Evolutionary conservation across 2,888 invertebrate genomes (phyloP).

Genomic region (Agrochola macilenta): DNA sequence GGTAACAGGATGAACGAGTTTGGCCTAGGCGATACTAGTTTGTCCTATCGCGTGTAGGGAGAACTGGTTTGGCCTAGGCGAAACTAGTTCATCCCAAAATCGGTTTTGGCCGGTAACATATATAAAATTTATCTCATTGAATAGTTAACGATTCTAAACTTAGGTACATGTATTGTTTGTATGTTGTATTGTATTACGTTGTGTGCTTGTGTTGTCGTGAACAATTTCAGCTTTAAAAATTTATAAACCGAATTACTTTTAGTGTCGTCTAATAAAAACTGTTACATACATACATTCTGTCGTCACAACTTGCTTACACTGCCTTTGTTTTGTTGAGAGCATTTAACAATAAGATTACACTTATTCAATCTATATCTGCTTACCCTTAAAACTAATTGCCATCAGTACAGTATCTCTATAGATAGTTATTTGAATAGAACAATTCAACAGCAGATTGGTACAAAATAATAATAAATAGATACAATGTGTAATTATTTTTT

Average conservation of each 20-base stretch:
- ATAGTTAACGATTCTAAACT: conserved; percentile 52
- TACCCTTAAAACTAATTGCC: conserved; percentile 40
- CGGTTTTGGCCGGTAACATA: no score
- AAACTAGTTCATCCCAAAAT: no score
- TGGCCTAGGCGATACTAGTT: no score
- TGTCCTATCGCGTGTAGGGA: no score
- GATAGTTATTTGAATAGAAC: conserved; percentile 53
- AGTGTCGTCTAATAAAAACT: conserved; percentile 34
- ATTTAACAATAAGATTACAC: conserved; percentile 56
- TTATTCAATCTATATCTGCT: conserved; percentile 45
- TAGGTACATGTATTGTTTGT: conserved; percentile 58
- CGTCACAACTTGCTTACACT: conserved; percentile 63
- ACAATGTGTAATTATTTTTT: conserved; percentile 54
- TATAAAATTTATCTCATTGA: conserved; percentile 56
- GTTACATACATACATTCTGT: conserved; percentile 53
- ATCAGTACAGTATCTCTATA: conserved; percentile 60
- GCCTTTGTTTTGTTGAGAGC: conserved; percentile 55
- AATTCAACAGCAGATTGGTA: conserved; percentile 68
- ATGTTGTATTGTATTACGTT: conserved; percentile 59
- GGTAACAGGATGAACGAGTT: no score
- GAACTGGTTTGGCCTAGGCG: no score
- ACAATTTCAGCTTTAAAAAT: conserved; percentile 57
- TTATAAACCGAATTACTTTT: conserved; percentile 55
- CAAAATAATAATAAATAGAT: conserved; percentile 68
- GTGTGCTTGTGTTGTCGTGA: conserved; percentile 64